These are phyloP conservation scores for Phrynocephalus vlangalii DNA, from an alignment of 2,797 vertebrate genomes.

Conservation along the genomic window DNA sequence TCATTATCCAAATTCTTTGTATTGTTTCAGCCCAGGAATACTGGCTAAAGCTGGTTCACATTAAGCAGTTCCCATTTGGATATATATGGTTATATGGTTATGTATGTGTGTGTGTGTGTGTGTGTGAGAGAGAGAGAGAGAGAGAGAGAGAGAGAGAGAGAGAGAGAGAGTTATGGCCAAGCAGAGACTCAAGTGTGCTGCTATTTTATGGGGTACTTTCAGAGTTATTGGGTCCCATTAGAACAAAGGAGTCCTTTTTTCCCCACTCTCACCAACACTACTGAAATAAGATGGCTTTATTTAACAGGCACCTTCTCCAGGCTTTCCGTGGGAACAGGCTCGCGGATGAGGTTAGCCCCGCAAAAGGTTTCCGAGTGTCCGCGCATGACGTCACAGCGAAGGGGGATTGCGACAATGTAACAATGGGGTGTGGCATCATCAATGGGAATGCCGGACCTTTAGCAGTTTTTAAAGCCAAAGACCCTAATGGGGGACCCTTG, in stretches of 20 bases:
- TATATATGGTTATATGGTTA: no score
- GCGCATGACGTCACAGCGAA: no score
- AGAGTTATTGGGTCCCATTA: constrained; percentile 74
- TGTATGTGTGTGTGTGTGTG: no score
- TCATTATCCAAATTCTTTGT: constrained; percentile 79
- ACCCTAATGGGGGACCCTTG: no score
- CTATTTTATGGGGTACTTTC: constrained; percentile 72
- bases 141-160: no score
- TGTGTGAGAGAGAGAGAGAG: no score
- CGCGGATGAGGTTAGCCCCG: background rate
- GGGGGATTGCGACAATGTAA: no score
- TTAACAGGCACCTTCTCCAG: background rate
- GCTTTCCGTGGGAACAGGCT: background rate
- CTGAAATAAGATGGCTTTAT: background rate
- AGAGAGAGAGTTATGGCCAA: constrained; percentile 59
- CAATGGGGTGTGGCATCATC: no score
- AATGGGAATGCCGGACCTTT: no score
- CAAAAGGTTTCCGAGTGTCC: background rate
- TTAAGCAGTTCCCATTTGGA: constrained; percentile 74
- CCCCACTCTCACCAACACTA: background rate
- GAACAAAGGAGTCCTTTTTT: constrained; percentile 60
- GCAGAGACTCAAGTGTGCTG: constrained; percentile 71
- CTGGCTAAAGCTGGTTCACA: constrained; percentile 68
- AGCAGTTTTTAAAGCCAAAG: no score
- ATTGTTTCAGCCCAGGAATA: constrained; percentile 75